Evolutionary conservation across 2,888 invertebrate species (phyloP), one percentile per base, ranked within the genome.

Genomic region (Trypoxylon attenuatum): DNA sequence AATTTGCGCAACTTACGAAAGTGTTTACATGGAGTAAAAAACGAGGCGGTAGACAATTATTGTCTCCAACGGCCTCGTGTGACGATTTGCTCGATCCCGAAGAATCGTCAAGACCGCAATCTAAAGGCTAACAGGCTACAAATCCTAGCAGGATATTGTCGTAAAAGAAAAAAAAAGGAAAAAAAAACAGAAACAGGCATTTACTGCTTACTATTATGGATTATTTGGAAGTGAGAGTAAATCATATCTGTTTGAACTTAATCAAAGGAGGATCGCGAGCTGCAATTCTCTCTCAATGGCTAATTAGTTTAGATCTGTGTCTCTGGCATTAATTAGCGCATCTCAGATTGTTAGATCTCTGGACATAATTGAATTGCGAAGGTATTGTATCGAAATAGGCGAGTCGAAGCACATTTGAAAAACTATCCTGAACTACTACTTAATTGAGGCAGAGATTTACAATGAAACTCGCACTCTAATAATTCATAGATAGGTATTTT

Each of bases 1-100:
- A 94, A 87, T 94, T 94, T 87, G 91, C 94, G 18, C 94, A 94
- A 87, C 88, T 94, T 69, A 94, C 94, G 5, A 90, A 92, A 64
- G 92, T 94, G 77, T 94, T 94, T 83, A 91, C 92, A 5, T 91
- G 94, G 57, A 86, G 82, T 69, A 87, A 86, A 79, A 86, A 86
- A 62, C 76, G 83, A 23, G 82, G 83, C 10, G 86, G 85, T 19
- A 81, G 85, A 23, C 86, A 87, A 67, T 76, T 87, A 58, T 66
- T 87, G 53, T 85, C 87, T 16, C 83, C 86, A n/a, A 86, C 87
- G 19, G 84, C 85, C 46, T 87, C 86, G 5, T 86, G 86, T 45
- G 86, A 87, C 52, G 87, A 87, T 73, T 79, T 87, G 43, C 67
- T 87, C 56, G 83, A 86, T 59, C 84, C 85, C n/a, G 86, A 87